phyloP scores from a whole-genome alignment of 2,888 invertebrate species.

The Achlya flavicornis region DNA sequence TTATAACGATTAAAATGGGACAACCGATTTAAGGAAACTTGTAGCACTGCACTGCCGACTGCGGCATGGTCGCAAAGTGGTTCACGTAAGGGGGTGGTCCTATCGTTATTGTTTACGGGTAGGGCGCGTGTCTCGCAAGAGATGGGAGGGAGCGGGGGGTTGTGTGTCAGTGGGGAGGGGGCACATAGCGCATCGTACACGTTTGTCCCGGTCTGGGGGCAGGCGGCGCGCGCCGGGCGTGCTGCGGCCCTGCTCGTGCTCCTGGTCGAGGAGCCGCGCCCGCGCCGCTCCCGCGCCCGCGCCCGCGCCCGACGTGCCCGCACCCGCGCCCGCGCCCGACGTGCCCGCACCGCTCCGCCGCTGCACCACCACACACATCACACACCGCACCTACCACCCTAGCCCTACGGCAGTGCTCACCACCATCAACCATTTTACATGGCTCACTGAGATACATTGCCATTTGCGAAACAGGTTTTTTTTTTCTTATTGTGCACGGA shows the following conservation, averaged over 20 bases:
- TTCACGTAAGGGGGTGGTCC: neutral
- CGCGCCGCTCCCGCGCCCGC: constrained; percentile 55
- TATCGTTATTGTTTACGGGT: neutral
- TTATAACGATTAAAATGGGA: neutral
- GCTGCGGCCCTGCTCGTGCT: constrained; percentile 80
- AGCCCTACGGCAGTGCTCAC: neutral
- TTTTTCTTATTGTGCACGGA: no score
- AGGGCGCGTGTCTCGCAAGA: neutral
- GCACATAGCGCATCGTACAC: constrained; percentile 42
- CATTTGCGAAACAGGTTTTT: neutral
- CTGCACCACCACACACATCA: constrained; percentile 53
- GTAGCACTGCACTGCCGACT: neutral
- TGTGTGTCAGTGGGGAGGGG: constrained; percentile 12
- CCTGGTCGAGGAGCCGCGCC: constrained; percentile 77
- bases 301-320: constrained; percentile 22
- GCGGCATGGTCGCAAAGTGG: constrained; percentile 1
- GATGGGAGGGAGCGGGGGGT: neutral
- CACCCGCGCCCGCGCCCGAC: constrained; percentile 25
- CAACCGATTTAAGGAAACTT: neutral
- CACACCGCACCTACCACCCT: constrained; percentile 20
- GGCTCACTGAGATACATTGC: neutral
- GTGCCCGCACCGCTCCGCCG: constrained; percentile 36
- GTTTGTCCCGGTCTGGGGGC: constrained; percentile 42
- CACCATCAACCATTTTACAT: neutral
- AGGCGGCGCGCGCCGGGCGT: constrained; percentile 73